Evolutionary conservation across 64 coral and sea anemone genomes (phyloP).

Genomic region (Catalaphyllia jardinei): DNA sequence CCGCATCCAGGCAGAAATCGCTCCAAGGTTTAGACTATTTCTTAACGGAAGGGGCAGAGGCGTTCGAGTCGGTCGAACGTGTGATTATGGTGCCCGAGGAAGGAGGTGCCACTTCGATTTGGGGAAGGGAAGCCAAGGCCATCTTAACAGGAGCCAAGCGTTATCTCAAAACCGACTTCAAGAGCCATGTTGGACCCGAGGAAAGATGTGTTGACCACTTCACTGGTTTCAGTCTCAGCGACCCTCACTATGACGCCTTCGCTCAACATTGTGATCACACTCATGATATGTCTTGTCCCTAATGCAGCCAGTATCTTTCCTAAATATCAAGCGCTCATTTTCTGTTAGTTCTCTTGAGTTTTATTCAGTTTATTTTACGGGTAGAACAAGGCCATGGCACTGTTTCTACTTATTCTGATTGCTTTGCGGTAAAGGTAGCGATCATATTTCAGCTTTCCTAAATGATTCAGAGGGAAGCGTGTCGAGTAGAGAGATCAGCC

Average conservation of each 20-base stretch:
- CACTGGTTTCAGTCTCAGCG: constrained; percentile 5
- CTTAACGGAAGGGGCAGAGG: neutral
- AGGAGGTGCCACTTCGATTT: constrained; percentile 20
- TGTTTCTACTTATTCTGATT: no score
- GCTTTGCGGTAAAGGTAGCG: no score
- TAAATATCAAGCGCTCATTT: no score
- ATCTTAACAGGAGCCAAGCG: constrained; percentile 14
- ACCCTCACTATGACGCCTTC: constrained; percentile 23
- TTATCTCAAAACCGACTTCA: constrained; percentile 20
- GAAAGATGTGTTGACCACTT: constrained; percentile 28
- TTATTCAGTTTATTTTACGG: no score
- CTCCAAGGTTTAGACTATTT: neutral
- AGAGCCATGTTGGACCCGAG: constrained; percentile 35
- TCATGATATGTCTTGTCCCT: neutral
- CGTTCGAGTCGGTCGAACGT: no score
- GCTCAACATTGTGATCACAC: neutral
- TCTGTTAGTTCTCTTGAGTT: no score
- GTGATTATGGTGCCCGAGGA: neutral
- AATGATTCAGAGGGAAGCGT: no score
- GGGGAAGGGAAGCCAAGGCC: constrained; percentile 33
- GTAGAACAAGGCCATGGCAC: no score
- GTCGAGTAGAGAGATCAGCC: no score
- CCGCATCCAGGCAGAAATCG: no score
- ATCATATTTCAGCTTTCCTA: no score
- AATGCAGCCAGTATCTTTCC: neutral